Percentiles rank a stretch among this genome's conserved stretches.
Conservation (phyloP, 2,113 vertebrate species). For the Indicator indicator region DNA sequence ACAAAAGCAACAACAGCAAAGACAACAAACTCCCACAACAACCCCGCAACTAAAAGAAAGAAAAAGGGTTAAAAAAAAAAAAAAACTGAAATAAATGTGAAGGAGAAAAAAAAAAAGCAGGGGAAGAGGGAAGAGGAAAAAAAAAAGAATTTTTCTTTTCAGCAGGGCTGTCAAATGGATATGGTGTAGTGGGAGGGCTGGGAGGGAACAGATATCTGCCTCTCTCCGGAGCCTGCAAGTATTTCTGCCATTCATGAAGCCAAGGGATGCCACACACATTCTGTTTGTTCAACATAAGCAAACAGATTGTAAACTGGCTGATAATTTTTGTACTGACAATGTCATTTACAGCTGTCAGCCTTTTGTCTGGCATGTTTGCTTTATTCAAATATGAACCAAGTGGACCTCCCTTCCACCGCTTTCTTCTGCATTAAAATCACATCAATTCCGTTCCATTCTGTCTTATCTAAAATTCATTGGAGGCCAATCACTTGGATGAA, state of each 20-base stretch:
- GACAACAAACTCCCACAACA: neutral
- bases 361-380: slow-evolving; percentile 99
- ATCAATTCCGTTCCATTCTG: slow-evolving; percentile 99
- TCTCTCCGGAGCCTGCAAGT: slow-evolving; percentile 86
- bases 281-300: slow-evolving; percentile 99
- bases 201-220: slow-evolving; percentile 90
- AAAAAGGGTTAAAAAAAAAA: neutral
- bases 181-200: slow-evolving; percentile 92
- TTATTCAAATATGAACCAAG: slow-evolving; percentile 99
- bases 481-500: slow-evolving; percentile 99
- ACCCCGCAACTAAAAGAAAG: neutral
- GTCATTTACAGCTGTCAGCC: slow-evolving; percentile 99
- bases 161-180: slow-evolving; percentile 93
- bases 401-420: slow-evolving; percentile 97
- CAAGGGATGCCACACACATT: slow-evolving; percentile 99
- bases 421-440: slow-evolving; percentile 99
- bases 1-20: neutral
- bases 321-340: slow-evolving; percentile 99
- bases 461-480: slow-evolving; percentile 99
- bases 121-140: neutral
- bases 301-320: slow-evolving; percentile 99
- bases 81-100: neutral
- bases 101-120: no score
- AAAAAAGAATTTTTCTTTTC: slow-evolving; percentile 82
- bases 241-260: slow-evolving; percentile 94